Percentiles rank a stretch among this genome's conserved stretches.
Evolutionary conservation across 2,797 vertebrate genomes (phyloP).

Genomic region (Fundulus diaphanus): DNA sequence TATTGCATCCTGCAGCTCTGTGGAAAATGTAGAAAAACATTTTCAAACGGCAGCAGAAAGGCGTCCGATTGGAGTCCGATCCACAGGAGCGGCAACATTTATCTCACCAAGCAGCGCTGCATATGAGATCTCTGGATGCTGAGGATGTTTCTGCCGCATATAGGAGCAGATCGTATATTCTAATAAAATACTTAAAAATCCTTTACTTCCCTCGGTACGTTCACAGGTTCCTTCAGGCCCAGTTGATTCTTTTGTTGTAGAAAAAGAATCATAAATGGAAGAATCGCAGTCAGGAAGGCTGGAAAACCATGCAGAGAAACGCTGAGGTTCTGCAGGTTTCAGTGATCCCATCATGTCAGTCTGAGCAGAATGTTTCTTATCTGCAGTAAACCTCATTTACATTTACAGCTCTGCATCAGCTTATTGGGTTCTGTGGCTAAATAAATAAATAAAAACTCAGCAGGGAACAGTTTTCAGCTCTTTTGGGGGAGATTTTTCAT

Average conservation of each 20-base stretch:
- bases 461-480: too few species aligned
- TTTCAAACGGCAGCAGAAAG: background rate
- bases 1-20: background rate
- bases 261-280: background rate
- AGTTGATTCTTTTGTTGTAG: background rate
- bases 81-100: too few species aligned
- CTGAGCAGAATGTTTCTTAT: background rate
- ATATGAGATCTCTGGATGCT: too few species aligned
- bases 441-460: too few species aligned
- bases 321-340: background rate
- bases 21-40: background rate
- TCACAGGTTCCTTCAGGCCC: background rate
- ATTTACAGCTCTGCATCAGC: background rate
- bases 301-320: background rate
- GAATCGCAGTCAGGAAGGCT: background rate
- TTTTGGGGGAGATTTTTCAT: too few species aligned
- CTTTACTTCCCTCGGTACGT: background rate
- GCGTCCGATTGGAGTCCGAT: background rate
- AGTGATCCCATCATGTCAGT: background rate
- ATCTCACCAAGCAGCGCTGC: too few species aligned
- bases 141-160: too few species aligned
- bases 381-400: background rate
- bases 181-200: background rate
- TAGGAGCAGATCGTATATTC: too few species aligned
- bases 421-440: background rate